phyloP scores from a whole-genome alignment of 2,797 vertebrate species.

The Cynopterus sphinx region DNA sequence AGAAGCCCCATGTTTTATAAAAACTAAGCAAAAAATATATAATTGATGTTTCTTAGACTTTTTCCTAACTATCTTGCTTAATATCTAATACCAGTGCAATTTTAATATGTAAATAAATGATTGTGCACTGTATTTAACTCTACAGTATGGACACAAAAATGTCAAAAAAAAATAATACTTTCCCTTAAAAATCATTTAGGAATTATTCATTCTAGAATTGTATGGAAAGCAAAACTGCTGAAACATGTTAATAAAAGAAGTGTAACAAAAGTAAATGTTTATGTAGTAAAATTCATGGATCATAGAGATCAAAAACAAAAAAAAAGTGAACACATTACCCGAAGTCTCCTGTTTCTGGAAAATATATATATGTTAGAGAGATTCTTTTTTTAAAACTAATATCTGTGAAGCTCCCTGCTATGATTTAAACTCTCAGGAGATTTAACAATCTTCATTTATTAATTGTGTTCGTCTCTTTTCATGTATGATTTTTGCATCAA shows the following conservation, averaged over 20 bases:
- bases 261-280: conserved; percentile 37
- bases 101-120: neutral
- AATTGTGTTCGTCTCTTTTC: conserved; percentile 73
- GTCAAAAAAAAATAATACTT: conserved; percentile 23
- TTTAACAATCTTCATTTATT: neutral
- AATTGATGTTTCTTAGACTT: conserved; percentile 23
- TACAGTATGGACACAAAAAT: conserved; percentile 51
- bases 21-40: conserved; percentile 70
- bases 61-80: conserved; percentile 62
- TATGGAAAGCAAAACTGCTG: neutral
- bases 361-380: neutral
- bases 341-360: neutral
- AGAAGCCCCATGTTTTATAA: conserved; percentile 35
- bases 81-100: conserved; percentile 14
- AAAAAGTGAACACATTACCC: neutral
- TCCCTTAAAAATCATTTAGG: conserved; percentile 7
- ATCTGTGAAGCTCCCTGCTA: neutral
- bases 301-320: neutral
- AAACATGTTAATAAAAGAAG: conserved; percentile 6
- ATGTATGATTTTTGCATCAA: conserved; percentile 84
- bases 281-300: conserved; percentile 31
- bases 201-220: conserved; percentile 13
- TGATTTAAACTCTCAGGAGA: neutral
- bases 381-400: neutral
- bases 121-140: neutral